Evolutionary conservation across 2,888 invertebrate genomes (phyloP), one percentile per base, ranked within the genome.

Genomic region (Uropetala carovei): DNA sequence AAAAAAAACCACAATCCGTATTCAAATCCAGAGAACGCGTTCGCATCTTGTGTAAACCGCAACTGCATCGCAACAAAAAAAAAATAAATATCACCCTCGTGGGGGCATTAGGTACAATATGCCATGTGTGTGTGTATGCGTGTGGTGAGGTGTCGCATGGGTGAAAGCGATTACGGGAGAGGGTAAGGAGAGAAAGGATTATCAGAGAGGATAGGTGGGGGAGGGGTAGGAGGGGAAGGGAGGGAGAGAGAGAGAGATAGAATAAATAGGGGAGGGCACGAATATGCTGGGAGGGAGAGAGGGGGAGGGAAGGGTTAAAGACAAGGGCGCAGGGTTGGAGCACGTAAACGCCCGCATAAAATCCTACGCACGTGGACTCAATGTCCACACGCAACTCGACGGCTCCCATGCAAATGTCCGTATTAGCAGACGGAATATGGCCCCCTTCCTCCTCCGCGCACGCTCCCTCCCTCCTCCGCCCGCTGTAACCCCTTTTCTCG

Each of bases 321-420:
- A 59, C 86, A 30, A 86, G 60, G 58, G 64, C 30, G 89, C 18
- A n/a, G 89, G 64, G 64, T 68, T 89, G 64, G 64, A 89, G 89
- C 89, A 89, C 89, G 89, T 89, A 89, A 89, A 64, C 43, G 89
- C 64, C 86, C 86, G 60, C 86, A 86, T 86, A 86, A 86, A 86
- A 86, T 60, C 89, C 89, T 56, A 89, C 89, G 89, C 89, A 89
- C 89, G 89, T 89, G 64, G 89, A 64, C 89, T 68, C 64, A 68
- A 89, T 68, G 89, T 89, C 89, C 89, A 89, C 89, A 89, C 89
- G 89, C 89, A 89, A 89, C 89, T 68, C 59, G 27, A 86, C 43
- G 89, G 64, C 89, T 64, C 64, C 89, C 89, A 89, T 89, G 89
- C 89, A 89, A 89, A 89, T 89, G 89, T 64, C 64, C 89, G 64